These are phyloP conservation scores for Cyaniris semiargus DNA, from an alignment of 2,888 invertebrate genomes.

Conservation along the genomic window DNA sequence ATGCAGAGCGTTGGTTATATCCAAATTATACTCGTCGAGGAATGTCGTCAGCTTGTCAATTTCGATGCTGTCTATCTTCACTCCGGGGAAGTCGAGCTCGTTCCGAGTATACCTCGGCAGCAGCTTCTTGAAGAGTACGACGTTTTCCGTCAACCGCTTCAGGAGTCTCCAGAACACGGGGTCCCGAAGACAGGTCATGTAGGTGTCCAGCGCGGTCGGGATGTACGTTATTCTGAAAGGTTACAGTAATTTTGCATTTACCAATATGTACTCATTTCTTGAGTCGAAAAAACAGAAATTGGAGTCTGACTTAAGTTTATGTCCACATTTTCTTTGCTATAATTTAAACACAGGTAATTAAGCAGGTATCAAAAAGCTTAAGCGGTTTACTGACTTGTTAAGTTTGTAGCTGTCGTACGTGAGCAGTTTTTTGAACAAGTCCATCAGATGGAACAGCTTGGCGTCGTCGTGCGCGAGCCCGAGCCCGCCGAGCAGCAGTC, in stretches of 20 bases:
- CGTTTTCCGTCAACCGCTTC: slow-evolving; percentile 80
- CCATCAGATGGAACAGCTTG: slow-evolving; percentile 68
- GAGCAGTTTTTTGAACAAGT: slow-evolving; percentile 62
- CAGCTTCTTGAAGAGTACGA: slow-evolving; percentile 81
- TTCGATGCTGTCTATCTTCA: slow-evolving; percentile 80
- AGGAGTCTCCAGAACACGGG: slow-evolving; percentile 86
- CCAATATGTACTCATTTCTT: neutral
- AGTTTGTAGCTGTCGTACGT: slow-evolving; percentile 63
- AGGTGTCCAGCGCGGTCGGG: slow-evolving; percentile 83
- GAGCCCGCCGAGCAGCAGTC: slow-evolving; percentile 83
- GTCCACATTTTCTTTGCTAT: too few species aligned
- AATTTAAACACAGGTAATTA: too few species aligned
- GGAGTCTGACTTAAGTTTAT: too few species aligned
- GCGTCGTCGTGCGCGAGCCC: slow-evolving; percentile 78
- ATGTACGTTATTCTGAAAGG: slow-evolving; percentile 65
- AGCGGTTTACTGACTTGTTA: slow-evolving; percentile 56
- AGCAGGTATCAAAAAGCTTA: too few species aligned
- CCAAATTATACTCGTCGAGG: slow-evolving; percentile 85
- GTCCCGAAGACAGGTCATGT: slow-evolving; percentile 84
- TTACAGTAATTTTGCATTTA: neutral
- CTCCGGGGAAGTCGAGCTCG: slow-evolving; percentile 82
- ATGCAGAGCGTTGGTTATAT: slow-evolving; percentile 82
- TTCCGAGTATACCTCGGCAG: slow-evolving; percentile 81
- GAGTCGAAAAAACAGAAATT: too few species aligned
- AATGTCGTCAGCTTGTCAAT: slow-evolving; percentile 85